Conservation (phyloP, 2,113 vertebrate species). For the Chamaea fasciata region DNA sequence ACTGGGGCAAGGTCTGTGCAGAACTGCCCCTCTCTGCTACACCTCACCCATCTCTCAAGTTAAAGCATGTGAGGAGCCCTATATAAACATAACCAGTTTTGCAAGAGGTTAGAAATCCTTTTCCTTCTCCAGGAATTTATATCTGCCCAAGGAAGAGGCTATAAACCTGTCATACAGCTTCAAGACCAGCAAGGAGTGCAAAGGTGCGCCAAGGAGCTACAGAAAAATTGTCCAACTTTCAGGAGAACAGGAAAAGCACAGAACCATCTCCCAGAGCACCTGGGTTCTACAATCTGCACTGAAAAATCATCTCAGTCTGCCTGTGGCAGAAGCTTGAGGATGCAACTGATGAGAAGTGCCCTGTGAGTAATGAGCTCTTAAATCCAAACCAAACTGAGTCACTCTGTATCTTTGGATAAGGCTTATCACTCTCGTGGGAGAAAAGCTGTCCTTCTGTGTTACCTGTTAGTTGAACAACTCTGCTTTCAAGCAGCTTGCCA, state of each 20-base stretch:
- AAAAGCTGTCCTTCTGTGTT: not conserved
- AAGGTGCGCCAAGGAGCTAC: not conserved
- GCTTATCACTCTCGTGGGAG: not conserved
- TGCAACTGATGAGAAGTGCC: not conserved
- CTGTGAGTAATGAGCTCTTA: not conserved
- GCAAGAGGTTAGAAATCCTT: not conserved
- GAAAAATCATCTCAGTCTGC: not conserved
- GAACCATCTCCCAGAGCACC: not conserved
- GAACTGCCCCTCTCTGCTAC: not conserved
- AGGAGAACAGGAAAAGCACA: not conserved
- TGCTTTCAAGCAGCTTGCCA: not conserved
- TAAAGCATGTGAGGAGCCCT: not conserved
- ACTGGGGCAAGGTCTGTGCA: not conserved
- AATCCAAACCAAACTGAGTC: not conserved
- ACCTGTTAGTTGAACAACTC: not conserved
- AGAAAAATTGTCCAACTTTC: not conserved
- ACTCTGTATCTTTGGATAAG: not conserved
- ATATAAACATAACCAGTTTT: not conserved
- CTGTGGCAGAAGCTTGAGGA: not conserved
- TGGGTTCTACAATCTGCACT: not conserved
- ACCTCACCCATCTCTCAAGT: not conserved
- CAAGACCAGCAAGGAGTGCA: not conserved
- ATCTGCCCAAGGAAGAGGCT: not conserved
- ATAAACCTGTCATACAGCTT: not conserved
- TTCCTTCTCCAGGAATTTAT: not conserved